Conservation (phyloP, 2,113 vertebrate species). For the Tyrannus savana region DNA sequence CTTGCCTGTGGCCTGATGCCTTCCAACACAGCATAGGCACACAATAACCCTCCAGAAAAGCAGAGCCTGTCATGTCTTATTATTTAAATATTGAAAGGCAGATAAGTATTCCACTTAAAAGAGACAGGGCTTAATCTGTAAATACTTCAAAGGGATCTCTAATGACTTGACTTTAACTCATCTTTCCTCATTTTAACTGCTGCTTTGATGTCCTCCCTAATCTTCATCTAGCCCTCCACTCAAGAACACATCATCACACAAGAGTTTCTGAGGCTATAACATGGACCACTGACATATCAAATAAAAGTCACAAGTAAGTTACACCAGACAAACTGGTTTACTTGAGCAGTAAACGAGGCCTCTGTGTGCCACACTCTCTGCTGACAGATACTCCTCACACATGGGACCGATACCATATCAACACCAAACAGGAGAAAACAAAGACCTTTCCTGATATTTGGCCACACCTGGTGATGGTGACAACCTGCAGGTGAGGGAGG, state of each 20-base stretch:
- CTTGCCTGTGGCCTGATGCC: not conserved
- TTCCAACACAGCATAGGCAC: not conserved
- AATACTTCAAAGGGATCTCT: constrained; percentile 66
- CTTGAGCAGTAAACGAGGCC: not conserved
- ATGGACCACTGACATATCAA: not conserved
- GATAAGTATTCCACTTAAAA: constrained; percentile 49
- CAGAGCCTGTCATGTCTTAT: constrained; percentile 12
- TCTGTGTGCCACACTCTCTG: not conserved
- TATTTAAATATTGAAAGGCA: constrained; percentile 55
- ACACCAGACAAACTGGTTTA: not conserved
- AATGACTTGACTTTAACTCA: constrained; percentile 43
- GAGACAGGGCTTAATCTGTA: constrained; percentile 40
- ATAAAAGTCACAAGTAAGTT: not conserved
- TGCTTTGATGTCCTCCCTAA: constrained; percentile 60
- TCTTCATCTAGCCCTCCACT: not conserved
- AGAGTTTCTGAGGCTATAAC: not conserved
- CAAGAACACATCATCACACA: not conserved
- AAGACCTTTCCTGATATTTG: not conserved
- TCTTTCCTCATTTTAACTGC: constrained; percentile 40
- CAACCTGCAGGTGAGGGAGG: not conserved
- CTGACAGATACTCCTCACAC: not conserved
- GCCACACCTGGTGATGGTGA: not conserved
- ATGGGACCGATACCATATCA: fast-evolving
- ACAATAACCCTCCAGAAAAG: constrained; percentile 17
- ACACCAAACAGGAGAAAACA: not conserved